Evolutionary conservation across 2,797 vertebrate species (phyloP).

Genomic region (Melanotaenia boesemani): DNA sequence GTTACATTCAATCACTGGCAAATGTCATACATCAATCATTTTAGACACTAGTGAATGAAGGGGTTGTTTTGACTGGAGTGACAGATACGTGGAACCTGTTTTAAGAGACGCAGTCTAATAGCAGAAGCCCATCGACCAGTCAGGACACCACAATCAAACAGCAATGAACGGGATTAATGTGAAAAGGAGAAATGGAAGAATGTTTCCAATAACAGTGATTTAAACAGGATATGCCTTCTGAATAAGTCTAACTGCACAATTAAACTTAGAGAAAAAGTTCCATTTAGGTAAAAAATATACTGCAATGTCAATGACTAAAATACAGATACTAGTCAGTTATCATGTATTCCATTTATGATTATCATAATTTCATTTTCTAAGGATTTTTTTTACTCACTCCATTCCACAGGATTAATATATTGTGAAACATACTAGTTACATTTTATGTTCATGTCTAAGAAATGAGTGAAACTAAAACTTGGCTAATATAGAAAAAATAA

Average conservation of each 20-base stretch:
- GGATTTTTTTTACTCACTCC: too few relatives aligned
- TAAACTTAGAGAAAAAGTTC: constrained; percentile 3
- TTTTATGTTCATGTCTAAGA: background rate
- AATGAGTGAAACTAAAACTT: background rate
- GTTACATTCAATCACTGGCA: constrained; percentile 19
- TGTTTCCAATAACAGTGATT: constrained; percentile 44
- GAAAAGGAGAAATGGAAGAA: constrained; percentile 17
- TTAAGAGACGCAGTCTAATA: background rate
- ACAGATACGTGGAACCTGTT: constrained; percentile 30
- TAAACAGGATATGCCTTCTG: constrained; percentile 13
- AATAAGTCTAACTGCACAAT: constrained; percentile 29
- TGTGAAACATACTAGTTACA: background rate
- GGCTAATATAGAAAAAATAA: background rate
- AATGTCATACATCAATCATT: constrained; percentile 25
- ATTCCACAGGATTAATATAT: background rate
- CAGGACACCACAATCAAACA: constrained; percentile 47
- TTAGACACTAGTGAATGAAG: constrained; percentile 35
- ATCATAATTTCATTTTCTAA: background rate
- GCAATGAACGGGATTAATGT: constrained; percentile 38
- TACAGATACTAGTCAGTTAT: background rate
- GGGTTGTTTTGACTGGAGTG: constrained; percentile 13
- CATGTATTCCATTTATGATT: background rate
- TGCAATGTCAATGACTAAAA: background rate
- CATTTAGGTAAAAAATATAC: background rate
- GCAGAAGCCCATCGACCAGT: background rate